Evolutionary conservation across 2,113 vertebrate genomes (phyloP), one percentile per base, ranked within the genome.

Genomic region (Solenodon paradoxus): DNA sequence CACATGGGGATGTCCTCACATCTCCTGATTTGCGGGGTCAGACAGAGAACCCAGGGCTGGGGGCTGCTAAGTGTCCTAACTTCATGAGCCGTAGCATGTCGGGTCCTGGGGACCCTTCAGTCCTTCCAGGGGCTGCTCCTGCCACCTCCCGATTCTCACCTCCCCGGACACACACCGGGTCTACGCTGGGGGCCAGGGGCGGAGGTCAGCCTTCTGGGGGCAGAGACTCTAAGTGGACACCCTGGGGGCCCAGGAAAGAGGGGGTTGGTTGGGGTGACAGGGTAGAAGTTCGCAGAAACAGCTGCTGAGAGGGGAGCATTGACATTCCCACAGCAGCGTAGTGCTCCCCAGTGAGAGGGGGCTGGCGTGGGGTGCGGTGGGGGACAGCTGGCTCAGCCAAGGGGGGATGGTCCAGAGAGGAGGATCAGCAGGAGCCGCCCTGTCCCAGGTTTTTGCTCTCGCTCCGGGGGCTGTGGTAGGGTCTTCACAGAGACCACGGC

Each of bases 111-210:
- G 81, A 3, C 38, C 24, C 7, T 28, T 0, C 13, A 9, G 3
- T 19, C 22, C 28, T n/a, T 32, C 57, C n/a, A 19, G 22, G 13
- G 26, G 15, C 57, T 55, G 45, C 1, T 0, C 28, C 2, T 53
- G 24, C 49, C 3, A 28, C 59, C 0, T 20, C 26, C 30, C 3
- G 2, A 30, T 7, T 11, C 72, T 22, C 8, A 0, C 38, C 53
- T 32, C 16, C 49, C 57, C 42, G 10, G 69, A 66, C 26, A 51
- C 22, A 19, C 3, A 20, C 12, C 1, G 24, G 38, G 11, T 22
- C 28, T 10, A 2, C 11, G 45, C 22, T 2, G 1, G 17, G 30
- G 4, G 17, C n/a, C n/a, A n/a, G n/a, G n/a, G n/a, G n/a, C n/a
- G n/a, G n/a, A n/a, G n/a, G n/a, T n/a, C n/a, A n/a, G n/a, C n/a